These are phyloP conservation scores for Neolamprologus hecqui DNA, from an alignment of 2,113 vertebrate species.

Conservation along the genomic window DNA sequence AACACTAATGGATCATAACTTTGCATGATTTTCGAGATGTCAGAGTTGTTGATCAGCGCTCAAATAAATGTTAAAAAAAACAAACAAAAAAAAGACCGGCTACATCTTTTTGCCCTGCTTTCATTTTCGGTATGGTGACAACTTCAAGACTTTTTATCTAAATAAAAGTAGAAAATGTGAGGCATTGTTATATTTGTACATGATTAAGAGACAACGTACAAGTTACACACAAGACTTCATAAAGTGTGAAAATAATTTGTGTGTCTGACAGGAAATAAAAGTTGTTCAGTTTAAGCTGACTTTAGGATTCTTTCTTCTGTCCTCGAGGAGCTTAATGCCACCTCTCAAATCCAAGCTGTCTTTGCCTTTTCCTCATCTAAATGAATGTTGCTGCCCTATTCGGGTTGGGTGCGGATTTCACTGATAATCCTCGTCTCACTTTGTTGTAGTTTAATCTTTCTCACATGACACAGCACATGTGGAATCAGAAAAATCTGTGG, in stretches of 20 bases:
- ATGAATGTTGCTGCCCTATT: not conserved
- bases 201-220: not conserved
- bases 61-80: not conserved
- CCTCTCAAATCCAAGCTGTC: not conserved
- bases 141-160: not conserved
- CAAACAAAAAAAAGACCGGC: no score
- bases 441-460: not conserved
- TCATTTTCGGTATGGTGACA: rapidly evolving
- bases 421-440: not conserved
- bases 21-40: not conserved
- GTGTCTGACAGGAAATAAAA: not conserved
- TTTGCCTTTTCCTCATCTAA: not conserved
- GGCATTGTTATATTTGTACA: not conserved
- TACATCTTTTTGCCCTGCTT: not conserved
- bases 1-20: not conserved
- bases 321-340: not conserved
- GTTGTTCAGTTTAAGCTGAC: not conserved
- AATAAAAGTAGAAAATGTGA: not conserved
- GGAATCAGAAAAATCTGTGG: not conserved
- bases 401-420: not conserved
- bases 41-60: not conserved
- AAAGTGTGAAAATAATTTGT: not conserved
- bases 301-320: not conserved
- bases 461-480: not conserved
- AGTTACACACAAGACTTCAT: no score